Base-by-base conservation (phyloP, 2,113 vertebrate genomes). In the Cebus imitator region DNA sequence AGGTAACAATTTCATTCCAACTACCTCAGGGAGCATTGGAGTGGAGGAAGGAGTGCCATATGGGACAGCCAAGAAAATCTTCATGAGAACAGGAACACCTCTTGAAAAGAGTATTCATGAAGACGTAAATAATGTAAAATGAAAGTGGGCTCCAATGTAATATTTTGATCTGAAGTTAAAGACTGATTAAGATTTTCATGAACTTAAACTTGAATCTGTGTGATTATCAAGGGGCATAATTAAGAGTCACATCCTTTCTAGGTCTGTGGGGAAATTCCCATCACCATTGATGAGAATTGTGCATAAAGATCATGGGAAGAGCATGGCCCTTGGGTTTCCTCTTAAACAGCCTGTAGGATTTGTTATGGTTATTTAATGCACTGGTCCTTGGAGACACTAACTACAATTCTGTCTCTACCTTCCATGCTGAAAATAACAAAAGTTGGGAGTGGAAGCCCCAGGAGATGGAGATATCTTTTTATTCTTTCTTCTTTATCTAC, bases 231-330 rank as follows among this genome's bases (percentile, higher is more conserved):
- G 43, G 40, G 50, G 76, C 83, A 43, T 96, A 89, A 92, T 78
- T 92, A 30, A 79, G 90, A 97, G 96, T 96, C 84, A 97, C 95
- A 94, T 98, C 95, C 96, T 93, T 91, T 78, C 70, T 45, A 40
- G n/a, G 93, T 95, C 97, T 94, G 18, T 75, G 84, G 96, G 98
- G 97, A 98, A 96, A 95, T 97, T 97, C 91, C 94, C 96, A 73
- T 85, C 84, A 81, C 95, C 86, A 83, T 88, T 90, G 97, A 95
- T 96, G 97, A 97, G 97, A 98, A 98, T 80, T 66, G 37, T 96
- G 93, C 35, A 50, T 96, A 97, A 95, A 98, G 98, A 98, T 97
- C 98, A 94, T 98, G 98, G 97, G 97, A 98, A 98, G 87, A 61
- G 87, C 70, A 2, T 76, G 98, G 96, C 98, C 98, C 97, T 85